These are phyloP conservation scores for Heliothis virescens DNA, from an alignment of 1,140 invertebrate species.

Conservation along the genomic window DNA sequence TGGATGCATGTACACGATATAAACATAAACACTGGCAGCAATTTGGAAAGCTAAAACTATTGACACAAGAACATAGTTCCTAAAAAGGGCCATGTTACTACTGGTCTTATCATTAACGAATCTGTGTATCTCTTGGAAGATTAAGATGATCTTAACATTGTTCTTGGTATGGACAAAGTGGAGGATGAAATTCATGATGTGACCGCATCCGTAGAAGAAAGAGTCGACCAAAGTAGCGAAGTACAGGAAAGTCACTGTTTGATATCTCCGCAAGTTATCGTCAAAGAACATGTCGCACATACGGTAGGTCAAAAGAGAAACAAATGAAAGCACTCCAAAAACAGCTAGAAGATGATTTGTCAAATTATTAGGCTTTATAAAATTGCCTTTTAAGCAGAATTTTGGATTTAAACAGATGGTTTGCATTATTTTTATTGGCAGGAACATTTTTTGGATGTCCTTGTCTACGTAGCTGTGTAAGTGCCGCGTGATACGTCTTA, in stretches of 20 bases:
- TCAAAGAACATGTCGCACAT: not conserved
- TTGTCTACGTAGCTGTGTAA: not conserved
- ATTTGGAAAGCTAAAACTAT: no score
- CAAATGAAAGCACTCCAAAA: not conserved
- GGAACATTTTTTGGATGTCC: not conserved
- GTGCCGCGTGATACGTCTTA: no score
- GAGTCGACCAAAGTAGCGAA: not conserved
- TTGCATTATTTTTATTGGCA: not conserved
- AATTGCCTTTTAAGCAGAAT: not conserved
- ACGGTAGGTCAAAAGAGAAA: not conserved
- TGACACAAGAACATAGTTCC: no score
- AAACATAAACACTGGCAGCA: no score
- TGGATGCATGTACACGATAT: no score
- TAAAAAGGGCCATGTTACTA: no score
- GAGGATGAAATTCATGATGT: not conserved
- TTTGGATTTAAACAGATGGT: not conserved
- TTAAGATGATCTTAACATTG: no score
- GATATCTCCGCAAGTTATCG: not conserved
- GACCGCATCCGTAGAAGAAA: not conserved
- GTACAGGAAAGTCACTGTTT: not conserved
- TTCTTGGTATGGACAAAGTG: no score
- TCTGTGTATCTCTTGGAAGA: no score
- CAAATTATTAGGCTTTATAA: not conserved
- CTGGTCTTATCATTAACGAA: no score
- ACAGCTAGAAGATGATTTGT: not conserved